These are phyloP conservation scores for Drosophila melanosoma DNA, from an alignment of 2,888 invertebrate genomes.

Conservation along the genomic window DNA sequence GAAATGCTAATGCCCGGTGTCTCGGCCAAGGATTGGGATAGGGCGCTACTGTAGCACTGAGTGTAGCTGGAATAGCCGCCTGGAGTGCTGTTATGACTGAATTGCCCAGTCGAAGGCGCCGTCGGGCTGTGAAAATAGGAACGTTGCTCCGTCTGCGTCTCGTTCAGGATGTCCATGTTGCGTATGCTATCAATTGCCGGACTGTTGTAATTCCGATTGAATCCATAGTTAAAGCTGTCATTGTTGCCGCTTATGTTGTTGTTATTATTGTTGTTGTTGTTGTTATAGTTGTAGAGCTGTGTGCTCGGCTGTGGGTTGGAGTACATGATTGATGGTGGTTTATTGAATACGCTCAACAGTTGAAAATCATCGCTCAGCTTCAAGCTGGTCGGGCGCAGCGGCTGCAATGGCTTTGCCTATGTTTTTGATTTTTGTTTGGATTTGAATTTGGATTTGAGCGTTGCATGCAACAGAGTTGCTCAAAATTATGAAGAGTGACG, in stretches of 20 bases:
- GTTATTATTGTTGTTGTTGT: conserved; percentile 34
- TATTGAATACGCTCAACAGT: conserved; percentile 59
- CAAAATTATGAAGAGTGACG: conserved; percentile 37
- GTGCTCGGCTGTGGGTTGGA: conserved; percentile 51
- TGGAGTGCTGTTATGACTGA: conserved; percentile 42
- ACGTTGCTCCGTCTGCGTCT: conserved; percentile 35
- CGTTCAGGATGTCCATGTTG: conserved; percentile 66
- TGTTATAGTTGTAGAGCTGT: conserved; percentile 38
- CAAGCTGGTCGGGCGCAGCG: conserved; percentile 72
- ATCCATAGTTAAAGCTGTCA: conserved; percentile 33
- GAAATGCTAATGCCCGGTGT: conserved; percentile 81
- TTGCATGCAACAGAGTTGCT: conserved; percentile 67
- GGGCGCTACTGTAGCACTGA: conserved; percentile 73
- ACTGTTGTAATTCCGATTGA: conserved; percentile 44
- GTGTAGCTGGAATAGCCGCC: conserved; percentile 56
- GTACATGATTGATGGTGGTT: conserved; percentile 45
- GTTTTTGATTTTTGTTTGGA: not conserved
- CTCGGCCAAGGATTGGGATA: conserved; percentile 79
- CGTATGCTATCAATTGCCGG: conserved; percentile 74
- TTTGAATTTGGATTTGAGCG: conserved; percentile 24
- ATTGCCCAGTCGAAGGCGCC: conserved; percentile 45
- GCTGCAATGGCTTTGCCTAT: conserved; percentile 47
- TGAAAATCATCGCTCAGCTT: conserved; percentile 62
- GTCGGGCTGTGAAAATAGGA: conserved; percentile 58
- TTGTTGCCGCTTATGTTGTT: conserved; percentile 42